Evolutionary conservation across 2,888 invertebrate genomes (phyloP), one percentile per base, ranked within the genome.

Genomic region (Troides aeacus): DNA sequence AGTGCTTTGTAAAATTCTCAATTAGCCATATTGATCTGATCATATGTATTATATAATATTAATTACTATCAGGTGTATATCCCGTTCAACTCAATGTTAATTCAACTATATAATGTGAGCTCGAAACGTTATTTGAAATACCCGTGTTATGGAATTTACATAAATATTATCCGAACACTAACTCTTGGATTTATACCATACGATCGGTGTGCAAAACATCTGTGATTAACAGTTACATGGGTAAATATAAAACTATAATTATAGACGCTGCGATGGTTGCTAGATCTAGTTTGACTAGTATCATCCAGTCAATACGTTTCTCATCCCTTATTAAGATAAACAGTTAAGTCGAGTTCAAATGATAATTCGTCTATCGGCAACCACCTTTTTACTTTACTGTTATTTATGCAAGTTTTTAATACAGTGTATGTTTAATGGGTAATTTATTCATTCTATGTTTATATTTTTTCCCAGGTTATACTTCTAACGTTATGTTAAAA

Each of bases 291-390:
- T 61, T 50, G 70, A 70, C 70, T 64, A 64, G 67, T 67, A 67
- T 57, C 53, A 67, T 66, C 67, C 23, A 64, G 70, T 67, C 53
- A 64, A 53, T 64, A 66, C 53, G 63, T 63, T 59, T 57, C 60
- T 64, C 70, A 70, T 56, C 70, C 70, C 67, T 70, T 70, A 64
- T 70, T 64, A 58, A 62, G 64, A 8, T 21, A 36, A 42, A 70
- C 66, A 64, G 63, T 70, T 64, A 70, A 36, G 63, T n/a, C 24
- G 18, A 60, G 62, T 58, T 21, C 39, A 58, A 36, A 66, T 10
- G 18, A 56, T 24, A 46, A 62, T 57, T 24, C 24, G 46, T 62
- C 36, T 30, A 10, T 62, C 12, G 10, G 17, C 21, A 23, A n/a
- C 24, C 12, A 64, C 39, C 64, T 8, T 64, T 61, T 59, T 50